Conservation (phyloP, 2,113 vertebrate genomes). For the Microcebus griseorufus region DNA sequence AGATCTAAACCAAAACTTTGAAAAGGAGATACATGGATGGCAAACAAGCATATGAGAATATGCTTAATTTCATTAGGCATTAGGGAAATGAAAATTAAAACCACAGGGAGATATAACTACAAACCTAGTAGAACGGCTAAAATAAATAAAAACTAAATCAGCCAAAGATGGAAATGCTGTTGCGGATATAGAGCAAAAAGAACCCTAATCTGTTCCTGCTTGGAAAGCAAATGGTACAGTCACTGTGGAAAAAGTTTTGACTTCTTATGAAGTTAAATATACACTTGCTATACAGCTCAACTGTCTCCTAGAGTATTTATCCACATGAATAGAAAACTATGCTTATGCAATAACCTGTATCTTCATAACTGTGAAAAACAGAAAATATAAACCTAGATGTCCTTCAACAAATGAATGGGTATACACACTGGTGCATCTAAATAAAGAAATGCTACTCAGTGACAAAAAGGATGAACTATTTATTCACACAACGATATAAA, state of each 20-base stretch:
- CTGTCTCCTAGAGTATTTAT: not conserved
- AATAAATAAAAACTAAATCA: not conserved
- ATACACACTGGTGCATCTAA: not conserved
- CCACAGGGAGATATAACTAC: not conserved
- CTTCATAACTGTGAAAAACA: not conserved
- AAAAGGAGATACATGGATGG: not conserved
- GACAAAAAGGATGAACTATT: not conserved
- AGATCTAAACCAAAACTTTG: not conserved
- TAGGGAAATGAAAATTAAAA: not conserved
- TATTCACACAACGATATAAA: not conserved
- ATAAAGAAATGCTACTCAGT: not conserved
- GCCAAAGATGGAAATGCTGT: not conserved
- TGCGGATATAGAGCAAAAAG: not conserved
- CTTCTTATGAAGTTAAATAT: not conserved
- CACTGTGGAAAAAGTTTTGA: not conserved
- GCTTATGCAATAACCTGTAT: not conserved
- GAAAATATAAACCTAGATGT: not conserved
- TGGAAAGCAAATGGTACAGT: not conserved
- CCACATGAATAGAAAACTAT: not conserved
- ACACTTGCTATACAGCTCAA: not conserved
- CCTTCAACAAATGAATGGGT: not conserved
- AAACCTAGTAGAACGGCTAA: not conserved
- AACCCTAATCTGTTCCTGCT: not conserved
- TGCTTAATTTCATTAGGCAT: not conserved
- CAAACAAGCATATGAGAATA: not conserved